Base-by-base conservation (phyloP, 2,888 invertebrate species). In the Argynnis bischoffii region DNA sequence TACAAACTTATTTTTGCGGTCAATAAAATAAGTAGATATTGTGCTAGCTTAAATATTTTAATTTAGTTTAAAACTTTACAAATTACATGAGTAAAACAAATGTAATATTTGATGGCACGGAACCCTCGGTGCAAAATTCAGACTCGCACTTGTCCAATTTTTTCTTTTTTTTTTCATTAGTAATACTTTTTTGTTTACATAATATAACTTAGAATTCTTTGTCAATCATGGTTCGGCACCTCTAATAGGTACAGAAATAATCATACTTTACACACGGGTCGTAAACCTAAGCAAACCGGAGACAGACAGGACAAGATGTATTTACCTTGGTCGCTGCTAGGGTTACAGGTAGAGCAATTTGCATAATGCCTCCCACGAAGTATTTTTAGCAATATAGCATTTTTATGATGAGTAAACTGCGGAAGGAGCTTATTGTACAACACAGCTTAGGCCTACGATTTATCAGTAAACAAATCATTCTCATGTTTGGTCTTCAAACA, bases 361-460 rank as follows among this genome's bases (percentile, higher is more conserved):
- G 91, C 92, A 92, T 92, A 90, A 82, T 87, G 87, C 92, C 92
- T 78, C 92, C 89, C 92, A 92, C 87, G 86, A 83, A 77, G 90
- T 79, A 78, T 82, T 86, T 85, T 79, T 78, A 70, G 76, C 74
- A 72, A 77, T 74, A 75, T 72, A 73, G 55, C 66, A 74, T 72
- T 73, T 76, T 78, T 77, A 76, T 72, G 72, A 61, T 70, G 63
- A 35, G 72, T 69, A 73, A 73, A 74, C 73, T 70, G 64, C 63
- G 60, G 66, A 71, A 70, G 67, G 50, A 63, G 46, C 61, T 35
- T 18, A 55, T 63, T 55, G 56, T 64, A 41, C 48, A 61, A 59
- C 21, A 54, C 57, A 54, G 21, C 50, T 59, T 51, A 18, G 46
- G 14, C 41, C 64, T 48, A 55, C 21, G 15, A 57, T 55, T 63